Base-by-base conservation (phyloP, 2,888 invertebrate genomes). In the Trichopoda pennipes region DNA sequence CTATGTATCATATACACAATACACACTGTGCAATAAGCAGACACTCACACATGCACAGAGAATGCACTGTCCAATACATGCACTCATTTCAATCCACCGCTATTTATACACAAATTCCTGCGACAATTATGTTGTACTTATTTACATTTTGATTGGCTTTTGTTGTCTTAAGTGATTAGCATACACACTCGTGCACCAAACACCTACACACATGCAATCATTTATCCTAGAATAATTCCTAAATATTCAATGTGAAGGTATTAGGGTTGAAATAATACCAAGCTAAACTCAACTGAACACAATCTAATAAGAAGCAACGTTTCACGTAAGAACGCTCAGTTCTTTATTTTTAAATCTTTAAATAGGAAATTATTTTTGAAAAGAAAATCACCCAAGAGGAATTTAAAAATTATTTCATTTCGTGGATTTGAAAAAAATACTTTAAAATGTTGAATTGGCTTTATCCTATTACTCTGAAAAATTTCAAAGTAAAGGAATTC, bases 151-250 rank as follows among this genome's bases (percentile, higher is more conserved):
- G 85, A 86, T 86, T 86, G 85, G 85, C 85, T 85, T 82, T 85
- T 85, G 86, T 86, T 85, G 85, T 86, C 85, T 85, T 85, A 85
- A 85, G 85, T 86, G 86, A 86, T 86, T 86, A 85, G 85, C 85
- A 84, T 83, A 60, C 66, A 68, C 23, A 75, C 51, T 49, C 56
- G 28, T 21, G 49, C 19, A n/a, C 10, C 23, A 23, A 47, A 53
- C 14, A 44, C 51, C 51, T 12, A 38, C 38, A 38, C 32, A 8
- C 38, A 38, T 12, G 12, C 51, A 61, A 38, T 42, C 38, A 51
- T 61, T 51, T 53, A 53, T 58, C 14, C 47, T 58, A 21, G 1
- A 66, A 44, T 51, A 68, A 21, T 16, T 75, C 66, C 58, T 75
- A 75, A 75, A 75, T 60, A 47, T 66, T 49, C 35, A 7, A 32